Percentiles rank a stretch among this genome's conserved stretches.
Conservation (phyloP, 2,888 invertebrate species). For the Eupithecia vulgata region DNA sequence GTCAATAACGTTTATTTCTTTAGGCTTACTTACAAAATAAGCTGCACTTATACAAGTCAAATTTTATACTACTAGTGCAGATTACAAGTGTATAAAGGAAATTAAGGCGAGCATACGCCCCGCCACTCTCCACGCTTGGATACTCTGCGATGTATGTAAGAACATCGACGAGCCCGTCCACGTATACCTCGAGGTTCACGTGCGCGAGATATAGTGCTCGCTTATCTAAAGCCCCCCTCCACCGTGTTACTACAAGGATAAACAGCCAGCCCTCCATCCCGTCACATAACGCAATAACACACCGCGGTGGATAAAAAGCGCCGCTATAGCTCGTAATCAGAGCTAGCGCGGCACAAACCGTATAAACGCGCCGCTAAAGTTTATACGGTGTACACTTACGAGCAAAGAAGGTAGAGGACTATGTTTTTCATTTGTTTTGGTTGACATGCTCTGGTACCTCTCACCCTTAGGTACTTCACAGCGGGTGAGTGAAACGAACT, state of each 20-base stretch:
- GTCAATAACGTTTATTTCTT: too few relatives aligned
- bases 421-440: too few relatives aligned
- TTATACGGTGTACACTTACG: conserved; percentile 12
- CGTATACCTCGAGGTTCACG: background rate
- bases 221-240: background rate
- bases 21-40: too few relatives aligned
- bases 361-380: conserved; percentile 2
- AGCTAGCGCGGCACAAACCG: background rate
- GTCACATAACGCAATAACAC: conserved; percentile 9
- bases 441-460: too few relatives aligned
- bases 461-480: too few relatives aligned
- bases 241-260: background rate
- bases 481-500: too few relatives aligned
- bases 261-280: background rate
- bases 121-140: background rate
- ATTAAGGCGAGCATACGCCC: too few relatives aligned
- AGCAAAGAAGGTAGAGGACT: background rate
- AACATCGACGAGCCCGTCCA: background rate
- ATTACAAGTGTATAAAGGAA: background rate
- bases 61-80: too few relatives aligned
- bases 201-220: background rate
- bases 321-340: conserved; percentile 7
- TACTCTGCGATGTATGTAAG: background rate
- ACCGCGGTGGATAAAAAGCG: background rate
- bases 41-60: too few relatives aligned